These are phyloP conservation scores for Trachymyrmex cornetzi DNA, from an alignment of 1,140 invertebrate species.

Conservation along the genomic window DNA sequence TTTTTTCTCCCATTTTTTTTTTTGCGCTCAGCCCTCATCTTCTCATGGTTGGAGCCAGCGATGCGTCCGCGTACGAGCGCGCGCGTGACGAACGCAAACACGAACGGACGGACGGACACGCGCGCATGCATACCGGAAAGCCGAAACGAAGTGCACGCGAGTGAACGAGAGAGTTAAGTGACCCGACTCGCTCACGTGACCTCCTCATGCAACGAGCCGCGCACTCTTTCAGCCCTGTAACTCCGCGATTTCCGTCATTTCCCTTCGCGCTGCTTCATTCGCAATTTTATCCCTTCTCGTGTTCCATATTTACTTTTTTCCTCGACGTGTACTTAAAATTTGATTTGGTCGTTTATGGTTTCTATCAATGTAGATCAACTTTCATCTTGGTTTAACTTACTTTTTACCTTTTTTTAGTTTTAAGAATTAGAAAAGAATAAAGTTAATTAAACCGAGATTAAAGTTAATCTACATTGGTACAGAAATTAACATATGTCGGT, in stretches of 20 bases:
- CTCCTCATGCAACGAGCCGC: constrained; percentile 69
- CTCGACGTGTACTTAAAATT: constrained; percentile 3
- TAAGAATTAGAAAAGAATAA: no score
- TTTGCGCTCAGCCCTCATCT: constrained; percentile 17
- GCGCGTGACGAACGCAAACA: constrained; percentile 44
- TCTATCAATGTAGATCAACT: background rate
- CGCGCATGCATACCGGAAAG: constrained; percentile 68
- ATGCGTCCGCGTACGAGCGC: constrained; percentile 33
- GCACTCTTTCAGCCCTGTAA: constrained; percentile 53
- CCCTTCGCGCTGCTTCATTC: background rate
- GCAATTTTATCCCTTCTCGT: background rate
- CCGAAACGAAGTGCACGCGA: constrained; percentile 69
- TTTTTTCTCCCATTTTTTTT: background rate
- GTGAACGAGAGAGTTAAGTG: constrained; percentile 72
- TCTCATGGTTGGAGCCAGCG: constrained; percentile 35
- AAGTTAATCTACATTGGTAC: no score
- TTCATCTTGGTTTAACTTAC: no score
- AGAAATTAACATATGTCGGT: no score
- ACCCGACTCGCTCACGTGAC: constrained; percentile 70
- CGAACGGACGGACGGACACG: constrained; percentile 29
- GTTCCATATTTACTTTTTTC: background rate
- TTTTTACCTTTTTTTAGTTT: no score
- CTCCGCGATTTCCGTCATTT: constrained; percentile 20
- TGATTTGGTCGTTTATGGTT: background rate
- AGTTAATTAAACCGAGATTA: no score